These are phyloP conservation scores for Lepidurus apus DNA, from an alignment of 1,140 invertebrate species.

Conservation along the genomic window DNA sequence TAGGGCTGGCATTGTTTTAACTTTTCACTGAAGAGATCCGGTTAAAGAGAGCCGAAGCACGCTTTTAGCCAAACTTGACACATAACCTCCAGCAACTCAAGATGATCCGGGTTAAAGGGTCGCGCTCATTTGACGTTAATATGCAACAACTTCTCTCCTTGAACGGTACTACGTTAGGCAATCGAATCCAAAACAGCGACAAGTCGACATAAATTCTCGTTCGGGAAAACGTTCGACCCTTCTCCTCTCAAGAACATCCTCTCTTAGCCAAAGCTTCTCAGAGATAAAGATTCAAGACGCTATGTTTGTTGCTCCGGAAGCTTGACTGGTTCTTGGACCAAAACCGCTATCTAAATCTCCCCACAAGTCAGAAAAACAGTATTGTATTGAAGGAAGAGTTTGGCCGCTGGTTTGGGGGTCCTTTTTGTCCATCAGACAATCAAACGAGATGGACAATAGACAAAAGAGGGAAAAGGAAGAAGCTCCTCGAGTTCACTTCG, in stretches of 20 bases:
- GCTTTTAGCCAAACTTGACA: not conserved
- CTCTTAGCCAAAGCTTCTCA: not conserved
- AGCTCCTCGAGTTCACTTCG: constrained; percentile 4
- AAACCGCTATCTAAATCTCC: not conserved
- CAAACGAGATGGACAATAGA: not conserved
- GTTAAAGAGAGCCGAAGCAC: not conserved
- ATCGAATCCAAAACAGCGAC: not conserved
- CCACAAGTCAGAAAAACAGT: not conserved
- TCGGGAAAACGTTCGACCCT: too few species aligned
- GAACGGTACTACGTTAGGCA: not conserved
- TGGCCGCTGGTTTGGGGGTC: not conserved
- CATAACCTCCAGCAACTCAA: not conserved
- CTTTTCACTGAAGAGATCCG: not conserved
- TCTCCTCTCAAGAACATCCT: too few species aligned
- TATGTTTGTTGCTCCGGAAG: constrained; percentile 4
- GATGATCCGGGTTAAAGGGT: not conserved
- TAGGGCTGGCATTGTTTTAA: not conserved
- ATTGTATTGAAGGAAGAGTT: not conserved
- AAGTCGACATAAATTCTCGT: not conserved
- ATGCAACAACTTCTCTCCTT: not conserved
- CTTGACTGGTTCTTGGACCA: not conserved
- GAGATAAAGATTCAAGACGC: not conserved
- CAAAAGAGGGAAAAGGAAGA: constrained; percentile 8
- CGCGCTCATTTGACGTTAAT: not conserved
- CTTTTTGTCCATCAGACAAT: constrained; percentile 3